Percentiles rank a stretch among this genome's conserved stretches.
These are phyloP conservation scores for Ypsolopha sequella DNA, from an alignment of 2,888 invertebrate species.

Conservation along the genomic window DNA sequence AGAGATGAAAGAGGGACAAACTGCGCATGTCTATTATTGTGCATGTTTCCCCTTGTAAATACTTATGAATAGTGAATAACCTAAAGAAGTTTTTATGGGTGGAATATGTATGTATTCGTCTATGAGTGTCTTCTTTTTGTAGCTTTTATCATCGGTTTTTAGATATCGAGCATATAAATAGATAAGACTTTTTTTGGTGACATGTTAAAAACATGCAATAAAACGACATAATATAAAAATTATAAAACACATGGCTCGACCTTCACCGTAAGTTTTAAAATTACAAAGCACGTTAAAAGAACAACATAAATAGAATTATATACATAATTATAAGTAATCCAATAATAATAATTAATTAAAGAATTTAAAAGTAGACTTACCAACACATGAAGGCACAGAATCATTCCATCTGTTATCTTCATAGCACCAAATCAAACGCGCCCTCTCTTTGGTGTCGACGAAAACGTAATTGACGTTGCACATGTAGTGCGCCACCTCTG, in stretches of 20 bases:
- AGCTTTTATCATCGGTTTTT: background rate
- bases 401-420: conserved; percentile 76
- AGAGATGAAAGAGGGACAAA: conserved; percentile 19
- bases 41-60: conserved; percentile 20
- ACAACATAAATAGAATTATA: background rate
- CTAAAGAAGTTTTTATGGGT: conserved; percentile 38
- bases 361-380: conserved; percentile 51
- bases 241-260: too few relatives aligned
- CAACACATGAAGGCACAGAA: conserved; percentile 72
- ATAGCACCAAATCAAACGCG: conserved; percentile 74
- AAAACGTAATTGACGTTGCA: conserved; percentile 79
- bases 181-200: background rate
- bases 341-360: too few relatives aligned
- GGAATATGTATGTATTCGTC: background rate
- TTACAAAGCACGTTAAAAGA: background rate
- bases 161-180: background rate
- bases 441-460: conserved; percentile 74
- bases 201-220: background rate
- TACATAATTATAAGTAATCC: background rate
- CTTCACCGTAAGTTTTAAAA: background rate
- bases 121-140: too few relatives aligned
- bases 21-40: conserved; percentile 34
- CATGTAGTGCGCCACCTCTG: conserved; percentile 75
- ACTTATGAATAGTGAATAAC: conserved; percentile 19
- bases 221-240: too few relatives aligned